Base-by-base conservation (phyloP, 2,797 vertebrate species). In the Mormyrops attenuatus region DNA sequence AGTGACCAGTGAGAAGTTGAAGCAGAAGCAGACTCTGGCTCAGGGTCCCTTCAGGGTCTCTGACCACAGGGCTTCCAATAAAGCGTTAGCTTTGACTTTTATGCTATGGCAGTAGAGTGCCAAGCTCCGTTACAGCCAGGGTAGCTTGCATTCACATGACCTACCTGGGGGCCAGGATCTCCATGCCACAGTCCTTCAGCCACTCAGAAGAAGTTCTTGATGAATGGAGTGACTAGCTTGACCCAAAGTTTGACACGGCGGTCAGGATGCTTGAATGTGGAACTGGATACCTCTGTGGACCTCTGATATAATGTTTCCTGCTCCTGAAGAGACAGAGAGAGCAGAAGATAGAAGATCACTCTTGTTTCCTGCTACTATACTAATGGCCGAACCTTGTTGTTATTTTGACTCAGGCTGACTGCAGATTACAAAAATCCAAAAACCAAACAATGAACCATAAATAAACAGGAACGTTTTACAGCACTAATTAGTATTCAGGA, bases 201-300 rank as follows among this genome's bases (percentile, higher is more conserved):
- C 4, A 88, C 92, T 96, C 93, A 99, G 95, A 99, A 99, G 96
- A 99, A 99, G 94, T 99, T 99, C 96, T 99, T 99, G 93, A 99
- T 99, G 90, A 99, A 93, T 0, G 98, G 98, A 0, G 98, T 99
- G 88, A 99, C 95, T 90, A 99, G 95, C 93, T 98, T 99, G 90
- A 99, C 98, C 98, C 98, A 99, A 90, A 99, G 95, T 92, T 98
- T 98, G 90, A 99, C 97, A 0, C 96, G 94, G 53, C 98, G 97
- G 91, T 96, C 95, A 0, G 97, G 96, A 93, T 96, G 97, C 93
- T 97, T 94, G 55, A 99, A 99, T 0, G 98, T 99, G 53, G 96
- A 94, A 0, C 94, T 86, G 0, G 97, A 97, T 63, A 99, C 98
- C 4, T 94, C 95, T 0, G 94, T 95, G 20, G 98, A 98, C 88